Evolutionary conservation across 1,140 invertebrate genomes (phyloP).

Genomic region (Drosophila truncata): DNA sequence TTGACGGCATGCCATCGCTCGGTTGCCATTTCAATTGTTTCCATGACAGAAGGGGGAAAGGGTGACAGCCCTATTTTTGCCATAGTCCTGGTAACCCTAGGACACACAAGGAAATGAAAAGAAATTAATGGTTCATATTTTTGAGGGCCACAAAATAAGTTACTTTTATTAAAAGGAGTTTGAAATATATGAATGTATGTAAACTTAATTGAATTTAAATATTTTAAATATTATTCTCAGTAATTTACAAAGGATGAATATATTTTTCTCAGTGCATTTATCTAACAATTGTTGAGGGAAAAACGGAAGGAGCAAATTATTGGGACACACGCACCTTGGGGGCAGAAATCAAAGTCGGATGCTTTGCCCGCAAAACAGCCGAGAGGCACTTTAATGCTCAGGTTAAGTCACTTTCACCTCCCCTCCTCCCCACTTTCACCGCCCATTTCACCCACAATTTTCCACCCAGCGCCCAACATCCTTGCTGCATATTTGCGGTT

Average conservation of each 20-base stretch:
- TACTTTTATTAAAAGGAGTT: no score
- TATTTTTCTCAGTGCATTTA: constrained; percentile 10
- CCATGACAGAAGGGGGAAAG: constrained; percentile 43
- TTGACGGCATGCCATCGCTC: constrained; percentile 37
- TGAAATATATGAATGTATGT: no score
- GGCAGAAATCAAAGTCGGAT: constrained; percentile 71
- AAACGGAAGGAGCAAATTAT: constrained; percentile 38
- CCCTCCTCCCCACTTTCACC: neutral
- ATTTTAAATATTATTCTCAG: no score
- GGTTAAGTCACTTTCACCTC: constrained; percentile 37
- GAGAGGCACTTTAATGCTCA: constrained; percentile 69
- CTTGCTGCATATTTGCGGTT: constrained; percentile 73
- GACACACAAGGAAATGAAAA: neutral
- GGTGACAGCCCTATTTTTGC: constrained; percentile 23
- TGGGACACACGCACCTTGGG: constrained; percentile 46
- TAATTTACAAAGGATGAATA: no score
- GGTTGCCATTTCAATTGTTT: constrained; percentile 63
- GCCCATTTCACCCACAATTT: constrained; percentile 18
- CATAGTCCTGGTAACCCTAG: neutral
- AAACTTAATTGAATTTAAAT: no score
- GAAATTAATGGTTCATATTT: neutral
- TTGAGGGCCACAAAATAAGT: neutral
- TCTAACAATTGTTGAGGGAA: constrained; percentile 11
- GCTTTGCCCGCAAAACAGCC: constrained; percentile 49
- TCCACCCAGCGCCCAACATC: constrained; percentile 37